These are phyloP conservation scores for Cephus nigrinus DNA, from an alignment of 2,888 invertebrate species.

Conservation along the genomic window DNA sequence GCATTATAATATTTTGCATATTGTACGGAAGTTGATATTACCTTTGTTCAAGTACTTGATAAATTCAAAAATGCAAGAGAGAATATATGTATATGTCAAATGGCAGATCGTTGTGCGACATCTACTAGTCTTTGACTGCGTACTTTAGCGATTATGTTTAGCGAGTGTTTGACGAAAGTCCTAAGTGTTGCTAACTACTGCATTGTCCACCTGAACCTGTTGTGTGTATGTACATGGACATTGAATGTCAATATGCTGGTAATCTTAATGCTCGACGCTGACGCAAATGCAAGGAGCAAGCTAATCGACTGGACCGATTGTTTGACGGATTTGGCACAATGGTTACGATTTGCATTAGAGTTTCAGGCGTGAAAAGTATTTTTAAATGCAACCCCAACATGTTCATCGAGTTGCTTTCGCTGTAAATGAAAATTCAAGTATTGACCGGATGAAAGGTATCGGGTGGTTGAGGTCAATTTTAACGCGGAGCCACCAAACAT, in stretches of 20 bases:
- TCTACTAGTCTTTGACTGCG: too few relatives aligned
- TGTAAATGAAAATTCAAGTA: background rate
- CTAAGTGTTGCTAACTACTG: background rate
- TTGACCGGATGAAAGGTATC: background rate
- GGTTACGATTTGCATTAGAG: background rate
- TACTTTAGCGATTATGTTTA: background rate
- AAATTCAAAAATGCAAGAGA: background rate
- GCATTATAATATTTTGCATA: background rate
- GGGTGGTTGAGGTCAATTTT: background rate
- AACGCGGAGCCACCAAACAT: background rate
- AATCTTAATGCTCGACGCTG: slow-evolving; percentile 21
- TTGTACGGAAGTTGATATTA: background rate
- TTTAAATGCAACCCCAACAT: background rate
- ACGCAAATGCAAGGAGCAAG: slow-evolving; percentile 34
- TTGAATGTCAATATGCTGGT: background rate
- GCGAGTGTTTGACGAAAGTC: background rate
- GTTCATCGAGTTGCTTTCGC: background rate
- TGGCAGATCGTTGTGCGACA: background rate
- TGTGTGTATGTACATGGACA: background rate
- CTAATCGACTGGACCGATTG: slow-evolving; percentile 35
- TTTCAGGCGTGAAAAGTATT: background rate
- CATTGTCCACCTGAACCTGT: background rate
- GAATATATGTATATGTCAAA: background rate
- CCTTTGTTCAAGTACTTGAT: background rate
- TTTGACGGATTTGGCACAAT: slow-evolving; percentile 42